phyloP scores from a whole-genome alignment of 2,113 vertebrate species.

The Brevimyrus niger region DNA sequence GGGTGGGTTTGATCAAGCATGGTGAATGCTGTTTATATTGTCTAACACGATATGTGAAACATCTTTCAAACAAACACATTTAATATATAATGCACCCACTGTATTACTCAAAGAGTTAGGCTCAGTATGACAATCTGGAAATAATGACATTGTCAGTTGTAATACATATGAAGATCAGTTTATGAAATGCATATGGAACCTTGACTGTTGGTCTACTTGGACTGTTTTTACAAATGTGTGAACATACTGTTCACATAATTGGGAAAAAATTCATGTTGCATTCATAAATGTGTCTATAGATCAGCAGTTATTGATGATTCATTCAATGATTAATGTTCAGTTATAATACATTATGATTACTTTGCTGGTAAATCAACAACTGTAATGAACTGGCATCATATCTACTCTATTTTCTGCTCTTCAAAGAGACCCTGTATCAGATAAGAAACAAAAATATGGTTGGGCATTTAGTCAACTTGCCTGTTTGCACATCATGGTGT shows the following conservation, averaged over 20 bases:
- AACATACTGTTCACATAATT: background rate
- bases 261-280: background rate
- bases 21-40: background rate
- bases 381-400: background rate
- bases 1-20: background rate
- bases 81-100: background rate
- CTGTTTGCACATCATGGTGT: background rate
- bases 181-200: background rate
- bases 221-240: background rate
- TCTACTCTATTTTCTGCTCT: background rate
- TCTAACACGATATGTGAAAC: background rate
- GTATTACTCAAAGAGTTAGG: background rate
- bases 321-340: background rate
- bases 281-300: background rate
- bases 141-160: background rate
- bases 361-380: background rate
- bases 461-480: background rate
- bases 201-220: background rate
- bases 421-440: background rate
- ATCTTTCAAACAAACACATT: background rate
- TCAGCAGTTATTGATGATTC: background rate
- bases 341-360: background rate
- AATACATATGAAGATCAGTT: background rate
- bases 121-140: background rate
- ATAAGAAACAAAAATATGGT: background rate